Base-by-base conservation (phyloP, 2,113 vertebrate species). In the Noctilio leporinus region DNA sequence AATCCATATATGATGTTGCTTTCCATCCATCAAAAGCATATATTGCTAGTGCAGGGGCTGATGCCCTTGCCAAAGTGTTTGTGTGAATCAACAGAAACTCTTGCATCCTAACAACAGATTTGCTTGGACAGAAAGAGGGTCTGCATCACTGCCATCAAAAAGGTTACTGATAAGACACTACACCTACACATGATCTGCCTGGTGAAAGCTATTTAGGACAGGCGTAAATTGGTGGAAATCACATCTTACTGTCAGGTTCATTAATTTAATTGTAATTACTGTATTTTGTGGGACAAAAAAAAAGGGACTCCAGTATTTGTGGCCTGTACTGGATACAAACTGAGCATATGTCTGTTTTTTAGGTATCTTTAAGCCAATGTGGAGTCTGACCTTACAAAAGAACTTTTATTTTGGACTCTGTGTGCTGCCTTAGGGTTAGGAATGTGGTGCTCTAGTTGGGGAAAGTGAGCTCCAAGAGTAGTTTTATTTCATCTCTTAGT, bases 21-120 rank as follows among this genome's bases (percentile, higher is more conserved):
- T 99, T 99, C 98, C 99, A 99, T 98, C 99, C 99, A 2, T 99
- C 99, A 97, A 99, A 99, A 99, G 99, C 99, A 83, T 99, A 99
- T 97, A 99, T 99, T 98, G 99, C 99, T 97, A 99, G 99, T 67
- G 99, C 99, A 57, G 99, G 99, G 96, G 99, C 99, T 53, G 99
- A 99, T 97, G 99, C 99, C 95, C 99, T 99, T 98, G 99, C 99
- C 96, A 99, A 99, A 98, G 99, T 99, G 70, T 99, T 99, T 83
- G 99, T 99, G 97, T 99, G 99, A 99, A 98, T 97, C 67, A 96
- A 85, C 94, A 97, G 81, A 97, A 97, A 93, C 96, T 97, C 96
- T n/a, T n/a, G 78, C 93, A 5, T 96, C 94, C 6, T 97, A 96
- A 97, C 91, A 97, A 97, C 97, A 98, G 98, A 98, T 98, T 98